Conservation (phyloP, 2,113 vertebrate genomes). For the Danionella cerebrum region DNA sequence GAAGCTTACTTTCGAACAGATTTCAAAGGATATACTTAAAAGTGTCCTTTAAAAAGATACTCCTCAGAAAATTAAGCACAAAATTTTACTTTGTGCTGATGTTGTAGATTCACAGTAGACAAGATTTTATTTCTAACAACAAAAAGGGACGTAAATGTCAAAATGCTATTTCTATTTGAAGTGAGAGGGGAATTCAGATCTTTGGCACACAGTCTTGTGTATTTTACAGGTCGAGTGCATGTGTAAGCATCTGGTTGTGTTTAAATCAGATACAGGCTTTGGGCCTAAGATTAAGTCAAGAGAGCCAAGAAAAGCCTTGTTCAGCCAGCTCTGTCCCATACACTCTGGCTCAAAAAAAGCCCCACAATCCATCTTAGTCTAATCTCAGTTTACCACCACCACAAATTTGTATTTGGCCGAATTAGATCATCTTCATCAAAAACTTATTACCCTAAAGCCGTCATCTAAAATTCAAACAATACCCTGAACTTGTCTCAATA, state of each 20-base stretch:
- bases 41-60: too few relatives aligned
- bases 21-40: too few relatives aligned
- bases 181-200: background rate
- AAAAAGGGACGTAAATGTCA: background rate
- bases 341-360: slow-evolving; percentile 20
- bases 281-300: background rate
- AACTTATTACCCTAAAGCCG: background rate
- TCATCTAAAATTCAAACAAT: background rate
- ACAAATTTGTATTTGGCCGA: background rate
- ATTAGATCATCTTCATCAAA: background rate
- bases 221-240: slow-evolving; percentile 6
- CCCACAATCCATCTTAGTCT: background rate
- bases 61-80: too few relatives aligned
- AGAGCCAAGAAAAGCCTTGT: slow-evolving; percentile 24
- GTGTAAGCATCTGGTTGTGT: slow-evolving; percentile 38
- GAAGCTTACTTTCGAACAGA: too few relatives aligned
- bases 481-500: background rate
- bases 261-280: slow-evolving; percentile 28
- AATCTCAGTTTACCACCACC: background rate
- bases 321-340: background rate
- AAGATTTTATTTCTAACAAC: background rate
- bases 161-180: background rate
- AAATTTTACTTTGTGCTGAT: too few relatives aligned
- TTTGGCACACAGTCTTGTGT: background rate
- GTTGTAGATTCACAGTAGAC: background rate